Evolutionary conservation across 2,888 invertebrate genomes (phyloP).

Genomic region (Lithophane semibrunnea): DNA sequence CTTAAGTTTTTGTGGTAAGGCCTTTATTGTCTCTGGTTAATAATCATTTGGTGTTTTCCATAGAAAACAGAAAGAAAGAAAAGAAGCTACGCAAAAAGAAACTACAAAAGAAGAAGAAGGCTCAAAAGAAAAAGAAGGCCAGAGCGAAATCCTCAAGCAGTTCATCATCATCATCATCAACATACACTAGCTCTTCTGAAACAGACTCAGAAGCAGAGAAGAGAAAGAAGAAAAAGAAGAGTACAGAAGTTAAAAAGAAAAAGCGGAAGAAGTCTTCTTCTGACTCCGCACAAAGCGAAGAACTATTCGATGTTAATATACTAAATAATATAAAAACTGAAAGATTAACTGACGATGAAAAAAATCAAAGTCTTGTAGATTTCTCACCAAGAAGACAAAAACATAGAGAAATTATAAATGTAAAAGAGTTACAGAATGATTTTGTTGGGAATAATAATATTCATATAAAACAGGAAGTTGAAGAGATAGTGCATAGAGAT

Average conservation of each 20-base stretch:
- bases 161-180: constrained; percentile 64
- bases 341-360: constrained; percentile 84
- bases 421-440: constrained; percentile 86
- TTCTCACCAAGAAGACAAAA: constrained; percentile 82
- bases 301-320: constrained; percentile 84
- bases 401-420: constrained; percentile 85
- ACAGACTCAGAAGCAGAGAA: constrained; percentile 68
- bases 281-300: constrained; percentile 79
- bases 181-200: constrained; percentile 65
- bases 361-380: constrained; percentile 73
- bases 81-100: constrained; percentile 83
- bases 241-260: constrained; percentile 70
- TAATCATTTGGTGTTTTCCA: neutral
- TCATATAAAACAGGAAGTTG: constrained; percentile 81
- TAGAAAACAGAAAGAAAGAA: constrained; percentile 78
- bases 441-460: constrained; percentile 83
- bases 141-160: constrained; percentile 75
- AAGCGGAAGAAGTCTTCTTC: constrained; percentile 77
- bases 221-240: constrained; percentile 68
- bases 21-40: no score
- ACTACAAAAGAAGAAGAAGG: constrained; percentile 79
- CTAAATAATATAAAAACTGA: constrained; percentile 87
- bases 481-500: constrained; percentile 59
- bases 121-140: constrained; percentile 79
- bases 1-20: no score